Base-by-base conservation (phyloP, 1,140 invertebrate genomes). In the Drosophila neocordata region DNA sequence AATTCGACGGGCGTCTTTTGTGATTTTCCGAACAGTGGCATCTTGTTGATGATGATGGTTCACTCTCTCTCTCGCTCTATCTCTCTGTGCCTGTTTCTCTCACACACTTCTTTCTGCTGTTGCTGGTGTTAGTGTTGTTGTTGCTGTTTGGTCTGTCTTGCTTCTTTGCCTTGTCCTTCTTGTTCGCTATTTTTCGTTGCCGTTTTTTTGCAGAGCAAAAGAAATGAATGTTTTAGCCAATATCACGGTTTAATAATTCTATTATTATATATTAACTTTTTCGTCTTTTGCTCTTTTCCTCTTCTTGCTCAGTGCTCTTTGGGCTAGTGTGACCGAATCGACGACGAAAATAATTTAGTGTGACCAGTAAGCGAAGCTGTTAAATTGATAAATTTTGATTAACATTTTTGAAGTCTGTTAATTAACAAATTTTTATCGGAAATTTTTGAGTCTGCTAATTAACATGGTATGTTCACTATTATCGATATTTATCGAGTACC, bases 11-110 rank as follows among this genome's bases (percentile, higher is more conserved):
- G 98, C 93, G 96, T 97, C 93, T 98, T 99, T 93, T 98, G 97
- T 79, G 97, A 98, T 94, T 98, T 99, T 92, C 97, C 97, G 95
- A 99, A 99, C 89, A 99, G 95, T 93, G 97, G 97, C 97, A 99
- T 98, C 90, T 22, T 59, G 59, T 37, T 72, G 22, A 24, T 62
- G 68, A 48, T 67, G 37, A 22, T 65, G 18, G 18, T 34, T 67
- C 55, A 64, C 56, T 41, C 63, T 31, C 27, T 41, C 62, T 13
- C 56, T 67, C 57, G 59, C 71, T 78, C 57, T 22, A 35, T 59
- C 20, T 56, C 65, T 67, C 31, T 58, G 37, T 27, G 48, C 15
- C 41, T 38, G 37, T 38, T 38, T 48, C 67, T 53, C 44, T 73
- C 70, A 57, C 55, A 34, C 27, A 69, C 53, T 71, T 69, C 51